A percentile compares a stretch with the other conserved stretches of the same genome.
Evolutionary conservation across 2,113 vertebrate genomes (phyloP).

Genomic region (Corythornis madagascariensis): DNA sequence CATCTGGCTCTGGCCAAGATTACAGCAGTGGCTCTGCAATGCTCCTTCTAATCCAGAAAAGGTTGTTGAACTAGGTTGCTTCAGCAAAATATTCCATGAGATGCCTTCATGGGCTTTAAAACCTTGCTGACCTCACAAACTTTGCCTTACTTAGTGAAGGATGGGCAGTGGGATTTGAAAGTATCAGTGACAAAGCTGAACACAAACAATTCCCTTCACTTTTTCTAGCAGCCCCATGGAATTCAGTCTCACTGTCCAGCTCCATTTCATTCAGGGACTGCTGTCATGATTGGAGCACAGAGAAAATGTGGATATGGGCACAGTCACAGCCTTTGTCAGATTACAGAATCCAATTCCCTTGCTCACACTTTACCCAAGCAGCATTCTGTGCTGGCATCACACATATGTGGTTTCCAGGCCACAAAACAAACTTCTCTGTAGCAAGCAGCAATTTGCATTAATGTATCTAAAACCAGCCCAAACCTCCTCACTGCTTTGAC

Average conservation of each 20-base stretch:
- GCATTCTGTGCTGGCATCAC: background rate
- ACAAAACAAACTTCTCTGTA: background rate
- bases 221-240: background rate
- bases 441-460: background rate
- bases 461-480: background rate
- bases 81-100: background rate
- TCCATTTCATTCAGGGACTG: background rate
- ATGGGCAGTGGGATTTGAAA: background rate
- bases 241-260: background rate
- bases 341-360: background rate
- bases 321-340: background rate
- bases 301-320: background rate
- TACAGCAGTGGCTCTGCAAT: background rate
- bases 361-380: background rate
- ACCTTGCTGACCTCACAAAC: background rate
- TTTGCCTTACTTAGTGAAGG: background rate
- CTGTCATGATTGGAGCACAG: background rate
- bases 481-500: background rate
- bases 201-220: background rate
- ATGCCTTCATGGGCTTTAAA: background rate
- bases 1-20: background rate
- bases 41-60: constrained; percentile 1
- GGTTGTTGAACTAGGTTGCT: background rate
- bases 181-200: background rate
- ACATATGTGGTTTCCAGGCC: background rate